Conservation (phyloP, 2,113 vertebrate genomes). For the Bos taurus region DNA sequence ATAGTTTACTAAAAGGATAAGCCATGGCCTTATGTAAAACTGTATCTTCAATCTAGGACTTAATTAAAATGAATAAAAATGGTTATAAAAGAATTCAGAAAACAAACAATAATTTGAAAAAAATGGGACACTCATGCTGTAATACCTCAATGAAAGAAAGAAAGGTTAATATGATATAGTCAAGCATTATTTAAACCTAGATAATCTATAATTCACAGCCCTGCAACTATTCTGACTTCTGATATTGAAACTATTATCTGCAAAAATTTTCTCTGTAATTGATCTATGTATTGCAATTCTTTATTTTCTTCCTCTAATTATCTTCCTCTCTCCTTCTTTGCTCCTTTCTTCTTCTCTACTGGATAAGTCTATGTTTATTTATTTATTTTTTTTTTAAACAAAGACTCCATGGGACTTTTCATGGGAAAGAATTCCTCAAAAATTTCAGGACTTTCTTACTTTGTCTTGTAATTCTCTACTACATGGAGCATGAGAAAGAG, state of each 20-base stretch:
- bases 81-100: background rate
- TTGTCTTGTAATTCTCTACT: background rate
- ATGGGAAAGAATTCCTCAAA: background rate
- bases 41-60: background rate
- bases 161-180: background rate
- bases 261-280: background rate
- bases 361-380: background rate
- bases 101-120: background rate
- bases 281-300: background rate
- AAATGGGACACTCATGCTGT: background rate
- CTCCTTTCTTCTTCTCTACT: background rate
- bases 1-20: background rate
- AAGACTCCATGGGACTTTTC: background rate
- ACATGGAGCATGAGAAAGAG: background rate
- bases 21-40: background rate
- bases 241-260: background rate
- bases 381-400: background rate
- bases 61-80: background rate
- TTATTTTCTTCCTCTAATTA: background rate
- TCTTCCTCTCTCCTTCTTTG: fast-evolving
- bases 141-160: background rate
- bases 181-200: background rate
- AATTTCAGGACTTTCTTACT: background rate
- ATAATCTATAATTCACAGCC: background rate
- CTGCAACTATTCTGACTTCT: background rate